Evolutionary conservation across 2,113 vertebrate genomes (phyloP), one percentile per base, ranked within the genome.

Genomic region (Tetraodon nigroviridis): DNA sequence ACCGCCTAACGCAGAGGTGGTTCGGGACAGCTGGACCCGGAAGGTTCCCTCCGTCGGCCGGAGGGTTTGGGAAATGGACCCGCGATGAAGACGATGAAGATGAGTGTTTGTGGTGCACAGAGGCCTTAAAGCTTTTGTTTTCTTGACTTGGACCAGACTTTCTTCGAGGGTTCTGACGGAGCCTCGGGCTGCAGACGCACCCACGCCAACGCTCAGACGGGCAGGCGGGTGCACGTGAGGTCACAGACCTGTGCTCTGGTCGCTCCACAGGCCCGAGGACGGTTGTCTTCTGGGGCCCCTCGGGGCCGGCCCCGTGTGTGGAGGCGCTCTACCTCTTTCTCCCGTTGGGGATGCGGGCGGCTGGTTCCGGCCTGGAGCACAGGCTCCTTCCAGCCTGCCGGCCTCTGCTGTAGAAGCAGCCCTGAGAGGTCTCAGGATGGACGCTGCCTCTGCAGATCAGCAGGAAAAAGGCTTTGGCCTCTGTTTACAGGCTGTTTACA

Each of bases 1-100:
- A 93, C 84, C 64, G 87, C 84, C 75, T 98, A 81, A 92, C 75
- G 42, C 47, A 21, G 20, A 4, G 24, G 24, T 4, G 5, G 24
- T 27, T 6, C 7, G 24, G 24, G 1, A 27, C 1, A 27, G 5
- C 24, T 27, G 24, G 24, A 27, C 24, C 24, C 1, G 5, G 24
- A 27, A 4, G 29, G 29, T 7, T 16, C 8, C 46, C n/a, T 47
- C 46, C n/a, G 6, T 32, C 62, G 50, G 63, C 67, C 69, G 59
- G 55, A 64, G 5, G 61, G 61, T n/a, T 29, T 32, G 29, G 29
- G 8, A 24, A 24, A 5, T 5, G 24, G 5, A 3, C 24, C 3
- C 3, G 24, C 24, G 5, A 24, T 3, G 3, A 24, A 5, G 24
- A 24, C 17, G 44, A 15, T 15, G 16, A 15, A 17, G 14, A 5